Percentiles rank a stretch among this genome's conserved stretches.
Conservation (phyloP, 1,140 invertebrate genomes). For the Drosophila ambigua region DNA sequence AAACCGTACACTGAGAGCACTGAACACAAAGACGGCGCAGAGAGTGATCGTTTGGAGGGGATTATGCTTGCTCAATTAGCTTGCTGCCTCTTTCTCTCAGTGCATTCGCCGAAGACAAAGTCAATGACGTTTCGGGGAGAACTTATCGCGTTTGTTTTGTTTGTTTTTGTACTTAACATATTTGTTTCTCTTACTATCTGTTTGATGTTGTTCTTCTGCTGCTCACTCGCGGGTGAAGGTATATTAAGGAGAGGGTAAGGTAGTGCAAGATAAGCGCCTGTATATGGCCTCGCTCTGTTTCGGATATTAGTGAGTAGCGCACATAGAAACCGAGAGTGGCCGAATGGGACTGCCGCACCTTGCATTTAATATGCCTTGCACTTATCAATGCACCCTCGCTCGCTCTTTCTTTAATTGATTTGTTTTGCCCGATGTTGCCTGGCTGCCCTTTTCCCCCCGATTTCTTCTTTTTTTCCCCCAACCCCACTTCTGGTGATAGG, state of each 20-base stretch:
- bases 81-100: constrained; percentile 9
- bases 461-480: background rate
- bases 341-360: no score
- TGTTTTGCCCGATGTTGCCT: constrained; percentile 56
- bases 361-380: background rate
- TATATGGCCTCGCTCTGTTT: background rate
- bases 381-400: constrained; percentile 69
- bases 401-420: constrained; percentile 64
- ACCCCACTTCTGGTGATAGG: constrained; percentile 5
- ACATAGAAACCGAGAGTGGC: no score
- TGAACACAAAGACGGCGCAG: background rate
- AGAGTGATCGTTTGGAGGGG: constrained; percentile 12
- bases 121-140: constrained; percentile 54
- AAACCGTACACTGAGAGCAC: constrained; percentile 42
- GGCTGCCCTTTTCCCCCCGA: background rate
- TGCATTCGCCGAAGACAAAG: constrained; percentile 32
- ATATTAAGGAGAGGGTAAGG: no score
- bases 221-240: background rate
- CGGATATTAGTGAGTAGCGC: no score
- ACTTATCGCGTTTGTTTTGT: constrained; percentile 52
- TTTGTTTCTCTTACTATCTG: constrained; percentile 20
- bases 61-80: no score
- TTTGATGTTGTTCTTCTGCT: constrained; percentile 5
- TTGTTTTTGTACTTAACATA: constrained; percentile 23
- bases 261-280: background rate